Conservation (phyloP, 1,140 invertebrate species). For the Phenacoccus solenopsis region DNA sequence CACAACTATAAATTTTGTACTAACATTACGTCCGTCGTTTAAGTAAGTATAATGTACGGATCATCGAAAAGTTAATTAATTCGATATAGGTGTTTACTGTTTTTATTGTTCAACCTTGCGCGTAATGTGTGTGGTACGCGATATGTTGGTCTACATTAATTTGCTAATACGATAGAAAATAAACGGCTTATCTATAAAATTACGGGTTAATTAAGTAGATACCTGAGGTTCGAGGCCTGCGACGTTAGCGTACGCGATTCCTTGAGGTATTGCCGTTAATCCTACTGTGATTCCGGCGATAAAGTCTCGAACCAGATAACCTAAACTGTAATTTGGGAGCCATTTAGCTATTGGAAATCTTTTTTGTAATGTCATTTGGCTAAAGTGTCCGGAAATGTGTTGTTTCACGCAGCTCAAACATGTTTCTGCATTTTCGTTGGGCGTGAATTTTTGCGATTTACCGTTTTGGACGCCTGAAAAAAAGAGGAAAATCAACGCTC, state of each 20-base stretch:
- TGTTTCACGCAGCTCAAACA: neutral
- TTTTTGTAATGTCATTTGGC: neutral
- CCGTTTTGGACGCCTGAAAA: neutral
- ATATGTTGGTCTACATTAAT: too few species aligned
- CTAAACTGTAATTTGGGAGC: slow-evolving; percentile 36
- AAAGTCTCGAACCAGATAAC: slow-evolving; percentile 36
- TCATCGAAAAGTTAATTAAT: neutral
- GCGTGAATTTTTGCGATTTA: neutral
- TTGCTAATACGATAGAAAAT: too few species aligned
- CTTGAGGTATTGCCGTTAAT: slow-evolving; percentile 50
- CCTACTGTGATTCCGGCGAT: slow-evolving; percentile 45
- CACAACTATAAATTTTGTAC: too few species aligned
- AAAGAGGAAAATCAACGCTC: neutral
- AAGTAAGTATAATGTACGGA: too few species aligned
- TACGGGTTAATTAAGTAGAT: too few species aligned
- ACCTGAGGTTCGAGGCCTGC: slow-evolving; percentile 59
- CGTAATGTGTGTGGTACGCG: too few species aligned
- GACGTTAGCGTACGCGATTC: slow-evolving; percentile 61
- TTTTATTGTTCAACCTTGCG: neutral
- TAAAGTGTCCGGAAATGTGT: neutral
- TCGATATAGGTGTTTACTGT: neutral
- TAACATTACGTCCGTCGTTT: too few species aligned
- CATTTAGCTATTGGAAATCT: slow-evolving; percentile 37
- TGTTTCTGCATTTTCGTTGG: neutral
- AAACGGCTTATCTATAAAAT: too few species aligned